These are phyloP conservation scores for Dysmachus trigonus DNA, from an alignment of 2,888 invertebrate genomes.

Conservation along the genomic window DNA sequence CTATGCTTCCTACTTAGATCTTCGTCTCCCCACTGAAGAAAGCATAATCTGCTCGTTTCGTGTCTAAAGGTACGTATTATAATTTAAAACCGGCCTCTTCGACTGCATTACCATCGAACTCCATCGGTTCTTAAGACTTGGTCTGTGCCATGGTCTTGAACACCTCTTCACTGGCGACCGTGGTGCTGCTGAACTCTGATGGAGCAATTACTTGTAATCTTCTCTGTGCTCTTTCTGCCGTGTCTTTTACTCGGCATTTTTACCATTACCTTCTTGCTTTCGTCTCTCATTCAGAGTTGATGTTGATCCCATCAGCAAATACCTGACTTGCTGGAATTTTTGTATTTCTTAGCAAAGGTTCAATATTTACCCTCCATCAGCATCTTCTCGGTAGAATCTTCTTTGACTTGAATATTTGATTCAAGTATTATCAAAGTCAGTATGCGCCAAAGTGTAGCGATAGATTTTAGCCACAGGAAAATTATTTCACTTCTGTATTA, in stretches of 20 bases:
- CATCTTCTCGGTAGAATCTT: neutral
- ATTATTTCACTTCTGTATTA: neutral
- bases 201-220: neutral
- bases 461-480: neutral
- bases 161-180: neutral
- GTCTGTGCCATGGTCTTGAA: conserved; percentile 5
- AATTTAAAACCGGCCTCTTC: neutral
- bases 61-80: neutral
- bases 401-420: neutral
- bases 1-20: neutral
- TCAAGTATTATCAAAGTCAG: neutral
- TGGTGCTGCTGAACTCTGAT: neutral
- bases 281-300: neutral
- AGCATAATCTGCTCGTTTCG: neutral
- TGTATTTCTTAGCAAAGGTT: neutral
- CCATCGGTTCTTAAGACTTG: neutral
- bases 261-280: neutral
- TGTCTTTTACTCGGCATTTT: neutral
- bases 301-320: neutral
- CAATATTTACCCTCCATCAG: neutral
- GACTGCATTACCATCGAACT: conserved; percentile 13
- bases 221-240: neutral
- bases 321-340: neutral
- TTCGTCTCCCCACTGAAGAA: neutral
- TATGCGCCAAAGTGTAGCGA: neutral